Evolutionary conservation across 2,113 vertebrate species (phyloP), one percentile per base, ranked within the genome.

Genomic region (Martes martes): DNA sequence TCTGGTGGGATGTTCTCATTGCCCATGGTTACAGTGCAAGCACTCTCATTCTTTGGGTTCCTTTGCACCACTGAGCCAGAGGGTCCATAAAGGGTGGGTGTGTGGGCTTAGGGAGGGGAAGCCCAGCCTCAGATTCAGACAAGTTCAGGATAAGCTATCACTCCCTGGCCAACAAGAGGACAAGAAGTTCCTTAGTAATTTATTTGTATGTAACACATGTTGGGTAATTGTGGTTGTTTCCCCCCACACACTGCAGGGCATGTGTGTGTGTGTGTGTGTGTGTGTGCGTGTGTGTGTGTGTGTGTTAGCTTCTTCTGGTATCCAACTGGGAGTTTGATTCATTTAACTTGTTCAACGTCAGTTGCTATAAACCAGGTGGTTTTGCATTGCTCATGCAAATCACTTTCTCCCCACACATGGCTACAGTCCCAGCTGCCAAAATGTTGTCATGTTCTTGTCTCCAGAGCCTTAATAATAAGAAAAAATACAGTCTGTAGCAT

Each of bases 401-500:
- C 95, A 97, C 89, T 98, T 96, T 98, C 95, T 97, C 85, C 94
- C 94, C 94, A 93, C 98, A 98, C 98, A 98, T 98, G 97, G 98
- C 95, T 96, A 94, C 57, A 97, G 93, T 96, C 95, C 93, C 98
- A 98, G 97, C 96, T 98, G 97, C 98, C 98, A 98, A 98, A 97
- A 98, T 87, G 97, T 97, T 98, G 98, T 98, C 98, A 98, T 94
- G 97, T 98, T 98, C 98, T 98, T 97, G 96, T 97, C 98, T 98
- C 97, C 89, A 97, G 97, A 96, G 98, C 71, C 93, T 98, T 98
- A 98, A 98, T 95, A 97, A 97, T 92, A 97, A 95, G 94, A 57
- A 97, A 97, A 98, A 97, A 82, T 95, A 91, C 94, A 98, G 95
- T 83, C 93, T 97, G 96, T 63, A 86, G 91, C 33, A 5, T 94